A percentile compares a stretch with the other conserved stretches of the same genome.
phyloP scores from a whole-genome alignment of 2,113 vertebrate species.

The Ascaphus truei region DNA sequence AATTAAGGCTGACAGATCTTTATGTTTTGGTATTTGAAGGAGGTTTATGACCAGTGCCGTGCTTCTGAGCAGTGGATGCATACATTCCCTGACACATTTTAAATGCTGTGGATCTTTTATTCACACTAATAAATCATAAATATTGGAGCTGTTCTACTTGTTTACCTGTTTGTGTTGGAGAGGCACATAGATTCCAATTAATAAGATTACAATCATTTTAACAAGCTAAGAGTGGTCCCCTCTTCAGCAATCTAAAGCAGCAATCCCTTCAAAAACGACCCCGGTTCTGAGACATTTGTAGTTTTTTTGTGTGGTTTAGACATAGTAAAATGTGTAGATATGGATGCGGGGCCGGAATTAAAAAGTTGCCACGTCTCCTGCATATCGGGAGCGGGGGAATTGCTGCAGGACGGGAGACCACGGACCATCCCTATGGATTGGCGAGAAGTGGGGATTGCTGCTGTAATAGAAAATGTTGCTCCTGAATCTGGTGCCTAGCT shows the following conservation, averaged over 20 bases:
- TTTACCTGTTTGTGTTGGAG: neutral
- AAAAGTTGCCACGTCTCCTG: no score
- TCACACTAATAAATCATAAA: slow-evolving; percentile 1
- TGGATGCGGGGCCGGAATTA: no score
- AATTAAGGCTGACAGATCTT: slow-evolving; percentile 33
- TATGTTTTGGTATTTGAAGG: slow-evolving; percentile 35
- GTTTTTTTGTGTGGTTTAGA: no score
- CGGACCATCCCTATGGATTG: no score
- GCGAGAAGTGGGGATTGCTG: no score
- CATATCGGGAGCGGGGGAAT: no score
- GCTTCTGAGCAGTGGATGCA: neutral
- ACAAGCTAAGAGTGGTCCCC: neutral
- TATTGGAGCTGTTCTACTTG: slow-evolving; percentile 20
- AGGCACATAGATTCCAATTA: neutral
- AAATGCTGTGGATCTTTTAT: slow-evolving; percentile 4
- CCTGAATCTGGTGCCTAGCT: neutral
- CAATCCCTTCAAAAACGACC: no score
- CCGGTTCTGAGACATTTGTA: no score
- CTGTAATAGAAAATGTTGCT: neutral
- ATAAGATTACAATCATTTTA: neutral
- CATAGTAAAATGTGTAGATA: no score
- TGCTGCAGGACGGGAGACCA: no score
- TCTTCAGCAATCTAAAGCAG: no score
- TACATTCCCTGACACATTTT: neutral
- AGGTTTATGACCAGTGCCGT: slow-evolving; percentile 18